Conservation (phyloP, 1,140 invertebrate genomes). For the Brachionus koreanus region DNA sequence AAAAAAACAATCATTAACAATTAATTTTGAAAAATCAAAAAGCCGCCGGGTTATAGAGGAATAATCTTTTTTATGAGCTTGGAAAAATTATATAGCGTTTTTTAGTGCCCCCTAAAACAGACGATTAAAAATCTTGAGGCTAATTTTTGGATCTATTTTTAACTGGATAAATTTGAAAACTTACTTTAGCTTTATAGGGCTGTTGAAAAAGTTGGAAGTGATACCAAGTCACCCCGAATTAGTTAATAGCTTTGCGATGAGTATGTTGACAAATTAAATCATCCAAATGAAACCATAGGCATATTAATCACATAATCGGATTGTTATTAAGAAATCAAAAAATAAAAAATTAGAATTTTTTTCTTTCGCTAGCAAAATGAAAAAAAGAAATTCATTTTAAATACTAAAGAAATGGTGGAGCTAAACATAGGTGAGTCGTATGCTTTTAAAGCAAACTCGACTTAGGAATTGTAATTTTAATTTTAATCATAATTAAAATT, state of each 20-base stretch:
- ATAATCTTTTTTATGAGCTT: not conserved
- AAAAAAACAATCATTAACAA: constrained; percentile 3
- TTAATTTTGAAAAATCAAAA: not conserved
- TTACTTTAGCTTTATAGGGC: not conserved
- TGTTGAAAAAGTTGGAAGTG: not conserved
- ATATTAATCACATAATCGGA: not conserved
- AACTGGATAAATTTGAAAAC: not conserved
- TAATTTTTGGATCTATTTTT: not conserved
- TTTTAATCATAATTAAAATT: not conserved
- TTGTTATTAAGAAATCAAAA: not conserved
- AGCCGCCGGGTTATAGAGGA: not conserved
- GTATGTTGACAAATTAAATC: not conserved
- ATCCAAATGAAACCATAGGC: not conserved
- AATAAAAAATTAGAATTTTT: not conserved
- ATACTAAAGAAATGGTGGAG: not conserved
- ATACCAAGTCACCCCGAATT: not conserved
- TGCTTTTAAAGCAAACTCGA: not conserved
- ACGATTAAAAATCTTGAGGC: not conserved
- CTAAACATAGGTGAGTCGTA: not conserved
- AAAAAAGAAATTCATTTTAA: not conserved
- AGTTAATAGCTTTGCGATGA: not conserved
- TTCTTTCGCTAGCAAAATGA: not conserved
- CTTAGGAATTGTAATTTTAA: not conserved
- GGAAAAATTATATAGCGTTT: not conserved
- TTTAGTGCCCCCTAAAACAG: not conserved